These are phyloP conservation scores for Chalcis sispes DNA, from an alignment of 2,888 invertebrate genomes.

Conservation along the genomic window DNA sequence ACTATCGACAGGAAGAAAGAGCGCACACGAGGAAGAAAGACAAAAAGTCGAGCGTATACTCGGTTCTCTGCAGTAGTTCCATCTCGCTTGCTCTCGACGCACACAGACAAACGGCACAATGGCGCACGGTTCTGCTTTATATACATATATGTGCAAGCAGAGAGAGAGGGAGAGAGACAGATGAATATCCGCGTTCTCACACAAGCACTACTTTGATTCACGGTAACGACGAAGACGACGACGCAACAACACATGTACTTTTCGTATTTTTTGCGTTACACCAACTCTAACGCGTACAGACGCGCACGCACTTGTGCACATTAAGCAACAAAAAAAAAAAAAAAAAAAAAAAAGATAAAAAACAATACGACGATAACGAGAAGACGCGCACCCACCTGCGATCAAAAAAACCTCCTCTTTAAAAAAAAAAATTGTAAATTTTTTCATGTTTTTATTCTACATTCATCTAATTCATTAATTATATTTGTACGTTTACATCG, in stretches of 20 bases:
- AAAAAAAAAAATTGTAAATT: not conserved
- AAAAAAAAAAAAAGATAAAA: too few relatives aligned
- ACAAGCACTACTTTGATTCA: not conserved
- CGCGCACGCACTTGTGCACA: not conserved
- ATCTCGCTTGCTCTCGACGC: slow-evolving; percentile 16
- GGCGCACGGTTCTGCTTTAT: slow-evolving; percentile 10
- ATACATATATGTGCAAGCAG: not conserved
- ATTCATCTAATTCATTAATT: not conserved
- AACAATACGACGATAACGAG: too few relatives aligned
- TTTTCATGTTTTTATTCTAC: not conserved
- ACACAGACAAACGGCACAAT: slow-evolving; percentile 20
- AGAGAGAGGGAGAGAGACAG: not conserved
- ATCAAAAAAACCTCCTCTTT: not conserved
- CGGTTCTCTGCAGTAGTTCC: not conserved
- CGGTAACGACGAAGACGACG: not conserved
- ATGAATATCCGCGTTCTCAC: slow-evolving; percentile 2
- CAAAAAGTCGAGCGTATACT: not conserved
- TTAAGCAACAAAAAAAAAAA: not conserved
- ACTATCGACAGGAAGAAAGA: slow-evolving; percentile 5
- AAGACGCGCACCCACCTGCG: slow-evolving; percentile 5
- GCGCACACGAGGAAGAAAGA: slow-evolving; percentile 11
- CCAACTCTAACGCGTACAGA: not conserved
- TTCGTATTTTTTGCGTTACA: not conserved
- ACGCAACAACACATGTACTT: not conserved
- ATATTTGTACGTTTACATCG: too few relatives aligned